Conservation (phyloP, 2,797 vertebrate species). For the Sphenodon punctatus region DNA sequence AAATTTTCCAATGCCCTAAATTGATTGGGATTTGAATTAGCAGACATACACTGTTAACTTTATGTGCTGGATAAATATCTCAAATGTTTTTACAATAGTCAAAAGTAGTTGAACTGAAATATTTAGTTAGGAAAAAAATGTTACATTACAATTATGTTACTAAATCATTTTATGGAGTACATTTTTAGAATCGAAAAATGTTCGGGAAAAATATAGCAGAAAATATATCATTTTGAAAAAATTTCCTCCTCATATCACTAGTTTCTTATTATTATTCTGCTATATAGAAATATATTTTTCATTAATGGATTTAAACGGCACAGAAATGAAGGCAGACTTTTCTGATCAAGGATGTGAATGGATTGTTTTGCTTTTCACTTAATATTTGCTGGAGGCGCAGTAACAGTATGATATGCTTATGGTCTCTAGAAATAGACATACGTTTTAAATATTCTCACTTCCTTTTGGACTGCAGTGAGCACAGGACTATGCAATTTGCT, state of each 20-base stretch:
- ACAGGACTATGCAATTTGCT: not conserved
- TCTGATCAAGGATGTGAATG: not conserved
- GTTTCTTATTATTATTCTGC: not conserved
- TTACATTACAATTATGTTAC: too few relatives aligned
- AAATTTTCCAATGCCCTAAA: too few relatives aligned
- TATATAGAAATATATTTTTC: not conserved
- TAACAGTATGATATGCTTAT: not conserved
- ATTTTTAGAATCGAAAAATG: too few relatives aligned
- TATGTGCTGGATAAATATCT: too few relatives aligned
- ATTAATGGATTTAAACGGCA: not conserved
- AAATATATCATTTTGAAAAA: too few relatives aligned
- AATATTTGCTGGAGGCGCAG: not conserved
- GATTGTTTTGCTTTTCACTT: not conserved
- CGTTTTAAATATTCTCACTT: not conserved
- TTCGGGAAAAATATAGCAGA: too few relatives aligned
- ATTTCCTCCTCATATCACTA: not conserved
- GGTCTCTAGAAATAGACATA: not conserved
- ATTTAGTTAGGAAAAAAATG: too few relatives aligned
- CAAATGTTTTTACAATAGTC: too few relatives aligned
- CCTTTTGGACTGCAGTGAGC: not conserved
- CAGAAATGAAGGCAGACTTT: not conserved
- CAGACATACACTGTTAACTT: too few relatives aligned
- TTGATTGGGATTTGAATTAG: too few relatives aligned
- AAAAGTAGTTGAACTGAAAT: too few relatives aligned
- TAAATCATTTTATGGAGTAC: too few relatives aligned